These are phyloP conservation scores for Eupeodes luniger DNA, from an alignment of 2,888 invertebrate genomes.

Conservation along the genomic window DNA sequence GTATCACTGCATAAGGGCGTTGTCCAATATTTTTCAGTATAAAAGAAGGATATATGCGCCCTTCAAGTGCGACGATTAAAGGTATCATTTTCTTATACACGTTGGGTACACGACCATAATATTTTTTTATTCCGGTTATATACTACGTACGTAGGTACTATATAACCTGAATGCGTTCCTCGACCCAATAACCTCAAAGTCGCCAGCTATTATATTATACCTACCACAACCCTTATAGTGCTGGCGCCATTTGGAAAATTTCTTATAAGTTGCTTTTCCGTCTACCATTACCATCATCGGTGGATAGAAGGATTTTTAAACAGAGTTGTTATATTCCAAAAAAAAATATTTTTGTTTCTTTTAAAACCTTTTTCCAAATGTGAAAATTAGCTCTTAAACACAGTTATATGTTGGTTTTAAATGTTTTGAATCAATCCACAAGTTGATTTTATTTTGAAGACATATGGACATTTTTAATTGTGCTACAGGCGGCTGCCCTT, in stretches of 20 bases:
- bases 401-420: no score
- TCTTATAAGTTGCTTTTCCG: constrained; percentile 9
- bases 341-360: neutral
- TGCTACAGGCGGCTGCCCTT: no score
- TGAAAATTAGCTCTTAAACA: no score
- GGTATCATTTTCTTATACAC: constrained; percentile 5
- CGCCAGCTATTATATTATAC: constrained; percentile 25
- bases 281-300: neutral
- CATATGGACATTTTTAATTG: no score
- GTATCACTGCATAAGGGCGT: constrained; percentile 48
- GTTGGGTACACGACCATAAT: neutral
- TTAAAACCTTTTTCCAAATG: no score
- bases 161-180: constrained; percentile 58
- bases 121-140: constrained; percentile 34
- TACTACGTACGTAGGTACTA: no score
- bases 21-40: constrained; percentile 11
- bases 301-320: neutral
- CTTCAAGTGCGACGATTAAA: constrained; percentile 28
- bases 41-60: neutral
- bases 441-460: no score
- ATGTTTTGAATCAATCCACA: no score
- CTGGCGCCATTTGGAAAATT: constrained; percentile 50
- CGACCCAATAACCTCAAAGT: constrained; percentile 64
- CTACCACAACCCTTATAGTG: constrained; percentile 7
- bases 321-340: constrained; percentile 27